Evolutionary conservation across 2,113 vertebrate species (phyloP).

Genomic region (Macheiramphus alcinus): DNA sequence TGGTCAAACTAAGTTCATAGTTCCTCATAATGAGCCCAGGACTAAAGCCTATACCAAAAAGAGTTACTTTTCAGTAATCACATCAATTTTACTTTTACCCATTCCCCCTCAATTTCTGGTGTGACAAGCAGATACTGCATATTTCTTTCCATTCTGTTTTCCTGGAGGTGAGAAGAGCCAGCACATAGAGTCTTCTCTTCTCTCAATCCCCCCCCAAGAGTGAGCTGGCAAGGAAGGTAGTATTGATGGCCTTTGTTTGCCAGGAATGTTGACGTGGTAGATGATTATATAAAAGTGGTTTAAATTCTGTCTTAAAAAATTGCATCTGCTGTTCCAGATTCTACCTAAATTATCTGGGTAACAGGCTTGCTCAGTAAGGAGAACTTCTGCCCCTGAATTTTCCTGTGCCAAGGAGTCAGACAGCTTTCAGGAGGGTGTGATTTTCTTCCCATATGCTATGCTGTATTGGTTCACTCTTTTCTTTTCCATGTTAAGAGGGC

Average conservation of each 20-base stretch:
- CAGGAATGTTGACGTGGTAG: background rate
- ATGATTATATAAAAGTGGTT: background rate
- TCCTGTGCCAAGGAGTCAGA: background rate
- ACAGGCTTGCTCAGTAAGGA: background rate
- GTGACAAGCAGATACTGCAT: background rate
- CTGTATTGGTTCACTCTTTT: background rate
- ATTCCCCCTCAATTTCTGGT: background rate
- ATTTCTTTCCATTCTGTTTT: background rate
- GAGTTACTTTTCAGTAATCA: background rate
- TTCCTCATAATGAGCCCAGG: background rate
- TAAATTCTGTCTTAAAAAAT: background rate
- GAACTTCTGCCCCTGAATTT: background rate
- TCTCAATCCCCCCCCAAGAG: background rate
- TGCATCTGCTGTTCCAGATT: background rate
- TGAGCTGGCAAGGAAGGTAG: fast-evolving
- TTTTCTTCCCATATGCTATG: background rate
- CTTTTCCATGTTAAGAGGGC: background rate
- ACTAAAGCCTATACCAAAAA: slow-evolving; percentile 25
- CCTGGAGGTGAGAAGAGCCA: background rate
- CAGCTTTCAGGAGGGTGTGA: background rate
- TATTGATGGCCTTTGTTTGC: background rate
- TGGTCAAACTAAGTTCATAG: slow-evolving; percentile 54
- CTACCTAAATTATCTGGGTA: background rate
- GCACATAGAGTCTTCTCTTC: background rate
- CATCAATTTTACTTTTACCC: background rate